Percentiles rank a stretch among this genome's conserved stretches.
Evolutionary conservation across 2,888 invertebrate species (phyloP).

Genomic region (Nebria salina): DNA sequence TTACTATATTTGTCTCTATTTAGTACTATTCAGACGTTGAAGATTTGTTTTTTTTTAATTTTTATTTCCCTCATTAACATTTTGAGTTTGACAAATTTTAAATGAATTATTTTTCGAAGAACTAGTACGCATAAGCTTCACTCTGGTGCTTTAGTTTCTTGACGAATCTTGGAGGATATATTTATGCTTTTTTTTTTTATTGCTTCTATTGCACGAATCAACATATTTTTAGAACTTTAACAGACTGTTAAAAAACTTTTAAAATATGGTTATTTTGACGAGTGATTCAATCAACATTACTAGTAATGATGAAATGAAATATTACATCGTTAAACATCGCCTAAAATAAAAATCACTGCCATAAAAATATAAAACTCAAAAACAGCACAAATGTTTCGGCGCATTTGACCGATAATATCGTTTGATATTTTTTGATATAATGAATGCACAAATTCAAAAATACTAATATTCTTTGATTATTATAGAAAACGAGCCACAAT

Average conservation of each 20-base stretch:
- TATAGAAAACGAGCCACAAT: too few species aligned
- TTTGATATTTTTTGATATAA: not conserved
- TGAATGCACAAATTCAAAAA: not conserved
- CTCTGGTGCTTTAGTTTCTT: not conserved
- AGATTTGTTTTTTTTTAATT: not conserved
- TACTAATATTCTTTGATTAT: not conserved
- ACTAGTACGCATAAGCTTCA: not conserved
- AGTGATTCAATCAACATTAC: not conserved
- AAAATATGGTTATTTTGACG: not conserved
- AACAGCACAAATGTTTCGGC: not conserved
- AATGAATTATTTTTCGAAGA: not conserved
- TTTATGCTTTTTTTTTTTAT: not conserved
- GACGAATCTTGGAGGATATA: not conserved
- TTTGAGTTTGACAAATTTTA: not conserved
- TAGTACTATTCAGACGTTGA: not conserved
- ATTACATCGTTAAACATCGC: not conserved
- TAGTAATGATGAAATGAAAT: not conserved
- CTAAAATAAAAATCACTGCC: not conserved
- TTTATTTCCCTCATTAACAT: not conserved
- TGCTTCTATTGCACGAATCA: not conserved
- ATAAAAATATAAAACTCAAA: not conserved
- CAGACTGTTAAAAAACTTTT: too few species aligned
- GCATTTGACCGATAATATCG: not conserved
- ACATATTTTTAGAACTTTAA: too few species aligned
- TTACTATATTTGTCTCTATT: not conserved